Evolutionary conservation across 2,797 vertebrate species (phyloP), one percentile per base, ranked within the genome.

Genomic region (Falco cherrug): DNA sequence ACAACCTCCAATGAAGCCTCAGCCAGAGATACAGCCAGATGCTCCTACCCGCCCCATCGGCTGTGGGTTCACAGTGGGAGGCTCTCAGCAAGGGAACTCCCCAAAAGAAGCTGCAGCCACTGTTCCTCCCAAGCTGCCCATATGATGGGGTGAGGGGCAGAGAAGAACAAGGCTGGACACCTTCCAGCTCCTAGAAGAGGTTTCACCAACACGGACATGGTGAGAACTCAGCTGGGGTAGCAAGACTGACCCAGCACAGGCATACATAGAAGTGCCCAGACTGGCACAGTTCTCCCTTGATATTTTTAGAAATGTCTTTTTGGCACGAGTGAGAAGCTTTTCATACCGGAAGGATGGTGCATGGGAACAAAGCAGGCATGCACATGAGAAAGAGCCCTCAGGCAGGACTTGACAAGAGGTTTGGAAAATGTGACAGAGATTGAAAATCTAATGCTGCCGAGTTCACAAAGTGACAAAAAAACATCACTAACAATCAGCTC

Each of bases 281-380:
- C 73, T 89, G 81, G 78, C 47, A 83, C 39, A 25, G 67, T 20
- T 95, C 60, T 89, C 56, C 35, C 60, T 67, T 16, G 29, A 18
- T 91, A 92, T 94, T 94, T 92, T 91, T 91, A 96, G 84, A 87
- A 93, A 92, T n/a, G 25, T 33, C 61, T 47, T 80, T 86, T 69
- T 69, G 86, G 87, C 71, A 81, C 0, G 1, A 90, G 50, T 39
- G 28, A 93, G 76, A 48, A 94, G 39, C 15, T 78, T 83, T 81
- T 80, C 51, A 68, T 5, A 29, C 25, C 51, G 47, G 60, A 71
- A 6, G 10, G 43, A 41, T 5, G 4, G 73, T 45, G 71, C 93
- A 94, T 95, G 90, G 94, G 93, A 96, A 94, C 41, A 93, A 96
- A 94, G 57, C 69, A 88, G 84, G 43, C 89, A 85, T 24, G 41